Evolutionary conservation across 37 sponge, comb jelly and placozoan genomes (phyloP).

Genomic region (Corticium candelabrum): DNA sequence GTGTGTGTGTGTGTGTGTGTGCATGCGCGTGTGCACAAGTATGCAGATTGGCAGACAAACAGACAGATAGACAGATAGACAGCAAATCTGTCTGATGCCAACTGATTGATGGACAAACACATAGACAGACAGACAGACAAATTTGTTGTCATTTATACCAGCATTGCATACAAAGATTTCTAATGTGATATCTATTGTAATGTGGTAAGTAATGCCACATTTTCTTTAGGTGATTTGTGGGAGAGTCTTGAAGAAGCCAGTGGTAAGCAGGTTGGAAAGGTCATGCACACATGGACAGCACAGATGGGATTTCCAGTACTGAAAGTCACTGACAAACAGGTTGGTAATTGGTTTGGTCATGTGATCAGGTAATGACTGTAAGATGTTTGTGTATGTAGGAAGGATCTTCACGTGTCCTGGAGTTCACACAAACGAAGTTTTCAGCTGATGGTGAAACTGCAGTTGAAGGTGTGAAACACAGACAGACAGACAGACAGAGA

Average conservation of each 20-base stretch:
- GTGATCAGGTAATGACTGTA: constrained; percentile 10
- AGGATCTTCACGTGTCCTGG: constrained; percentile 34
- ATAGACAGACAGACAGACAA: no score
- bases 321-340: constrained; percentile 53
- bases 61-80: no score
- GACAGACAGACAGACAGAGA: no score
- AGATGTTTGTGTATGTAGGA: constrained; percentile 42
- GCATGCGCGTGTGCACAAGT: no score
- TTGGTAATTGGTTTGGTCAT: constrained; percentile 10
- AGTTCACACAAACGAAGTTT: constrained; percentile 64
- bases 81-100: no score
- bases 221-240: constrained; percentile 61
- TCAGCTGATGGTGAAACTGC: constrained; percentile 67
- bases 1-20: no score
- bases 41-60: no score
- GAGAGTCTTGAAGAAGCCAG: constrained; percentile 44
- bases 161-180: no score
- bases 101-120: no score
- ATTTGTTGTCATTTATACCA: no score
- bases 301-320: constrained; percentile 96
- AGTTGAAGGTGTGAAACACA: constrained; percentile 9
- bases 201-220: not conserved
- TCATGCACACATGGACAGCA: constrained; percentile 87
- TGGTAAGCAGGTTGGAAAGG: constrained; percentile 52
- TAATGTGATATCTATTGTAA: not conserved